These are phyloP conservation scores for Hippocampus zosterae DNA, from an alignment of 2,113 vertebrate species.

Conservation along the genomic window DNA sequence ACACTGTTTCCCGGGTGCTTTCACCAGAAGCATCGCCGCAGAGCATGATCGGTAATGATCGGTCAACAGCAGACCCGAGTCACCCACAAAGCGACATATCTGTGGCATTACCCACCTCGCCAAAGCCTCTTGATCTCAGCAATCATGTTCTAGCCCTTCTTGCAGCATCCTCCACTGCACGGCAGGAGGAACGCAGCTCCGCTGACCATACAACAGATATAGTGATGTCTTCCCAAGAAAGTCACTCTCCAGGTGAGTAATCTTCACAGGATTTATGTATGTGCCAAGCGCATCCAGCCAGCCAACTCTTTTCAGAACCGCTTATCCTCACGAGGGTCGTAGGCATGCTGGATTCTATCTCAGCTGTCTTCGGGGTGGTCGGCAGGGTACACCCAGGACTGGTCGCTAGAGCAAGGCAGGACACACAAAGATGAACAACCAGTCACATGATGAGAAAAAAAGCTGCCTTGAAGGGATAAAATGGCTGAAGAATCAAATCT, in stretches of 20 bases:
- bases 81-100: conserved; percentile 38
- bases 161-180: conserved; percentile 47
- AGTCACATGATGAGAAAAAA: too few species aligned
- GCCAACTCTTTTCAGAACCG: too few species aligned
- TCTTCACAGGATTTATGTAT: background rate
- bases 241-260: conserved; percentile 42
- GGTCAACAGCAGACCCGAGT: conserved; percentile 42
- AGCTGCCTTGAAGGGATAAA: too few species aligned
- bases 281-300: too few species aligned
- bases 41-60: conserved; percentile 15
- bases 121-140: conserved; percentile 69
- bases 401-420: too few species aligned
- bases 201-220: conserved; percentile 34
- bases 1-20: conserved; percentile 38
- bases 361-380: too few species aligned
- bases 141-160: conserved; percentile 63
- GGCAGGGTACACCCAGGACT: too few species aligned
- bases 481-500: too few species aligned
- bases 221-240: conserved; percentile 48
- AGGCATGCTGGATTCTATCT: too few species aligned
- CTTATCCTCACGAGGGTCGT: too few species aligned
- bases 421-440: too few species aligned
- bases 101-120: conserved; percentile 51
- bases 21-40: conserved; percentile 25
- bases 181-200: conserved; percentile 41